phyloP scores from a whole-genome alignment of 2,797 vertebrate species.

The Hyperoplus immaculatus region DNA sequence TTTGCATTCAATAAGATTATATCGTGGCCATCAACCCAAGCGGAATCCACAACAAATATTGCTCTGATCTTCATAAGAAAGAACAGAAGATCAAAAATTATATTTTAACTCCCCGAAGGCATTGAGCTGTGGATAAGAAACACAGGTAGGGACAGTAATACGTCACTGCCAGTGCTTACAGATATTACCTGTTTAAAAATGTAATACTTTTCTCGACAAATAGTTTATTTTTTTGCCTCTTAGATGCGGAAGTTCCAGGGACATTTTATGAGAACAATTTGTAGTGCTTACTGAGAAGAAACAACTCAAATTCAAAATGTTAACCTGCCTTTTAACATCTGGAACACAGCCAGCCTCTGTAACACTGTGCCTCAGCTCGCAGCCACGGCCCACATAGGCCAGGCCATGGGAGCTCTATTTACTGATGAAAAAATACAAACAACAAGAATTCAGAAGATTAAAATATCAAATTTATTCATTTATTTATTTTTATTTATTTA shows the following conservation, averaged over 20 bases:
- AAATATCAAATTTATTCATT: not conserved
- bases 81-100: conserved; percentile 41
- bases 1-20: conserved; percentile 20
- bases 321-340: conserved; percentile 66
- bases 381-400: conserved; percentile 37
- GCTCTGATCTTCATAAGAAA: conserved; percentile 43
- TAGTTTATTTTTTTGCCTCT: conserved; percentile 32
- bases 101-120: conserved; percentile 14
- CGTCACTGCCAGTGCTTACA: conserved; percentile 15
- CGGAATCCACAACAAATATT: conserved; percentile 36
- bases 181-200: conserved; percentile 29
- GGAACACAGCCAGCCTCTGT: conserved; percentile 50
- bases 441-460: conserved; percentile 8
- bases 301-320: conserved; percentile 65
- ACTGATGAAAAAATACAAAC: conserved; percentile 32
- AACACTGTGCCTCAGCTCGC: conserved; percentile 36
- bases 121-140: conserved; percentile 17
- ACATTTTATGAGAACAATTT: conserved; percentile 48
- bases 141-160: conserved; percentile 3
- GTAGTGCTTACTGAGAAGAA: conserved; percentile 44
- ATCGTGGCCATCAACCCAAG: conserved; percentile 20
- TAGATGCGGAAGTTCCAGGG: conserved; percentile 43
- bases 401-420: conserved; percentile 7
- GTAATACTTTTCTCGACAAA: conserved; percentile 31
- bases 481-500: too few species aligned